Evolutionary conservation across 2,113 vertebrate genomes (phyloP).

Genomic region (Euleptes europaea): DNA sequence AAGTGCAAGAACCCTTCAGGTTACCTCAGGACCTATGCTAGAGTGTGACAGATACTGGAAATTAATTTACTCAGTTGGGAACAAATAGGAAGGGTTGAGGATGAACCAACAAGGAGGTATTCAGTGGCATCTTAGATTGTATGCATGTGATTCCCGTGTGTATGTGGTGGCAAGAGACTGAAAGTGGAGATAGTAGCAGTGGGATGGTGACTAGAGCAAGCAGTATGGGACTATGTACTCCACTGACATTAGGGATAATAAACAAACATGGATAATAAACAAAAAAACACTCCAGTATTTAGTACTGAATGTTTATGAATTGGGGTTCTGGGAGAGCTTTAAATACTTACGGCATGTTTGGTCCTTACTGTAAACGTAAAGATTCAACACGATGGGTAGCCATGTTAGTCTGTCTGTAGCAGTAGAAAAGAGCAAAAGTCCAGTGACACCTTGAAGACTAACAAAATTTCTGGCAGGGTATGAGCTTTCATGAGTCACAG

Average conservation of each 20-base stretch:
- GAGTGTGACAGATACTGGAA: neutral
- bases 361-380: neutral
- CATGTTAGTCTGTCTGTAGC: no score
- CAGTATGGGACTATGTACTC: neutral
- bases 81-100: neutral
- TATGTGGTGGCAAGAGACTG: neutral
- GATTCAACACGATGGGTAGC: no score
- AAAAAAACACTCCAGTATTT: neutral
- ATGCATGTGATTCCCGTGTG: neutral
- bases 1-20: neutral
- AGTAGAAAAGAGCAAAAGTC: no score
- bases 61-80: neutral
- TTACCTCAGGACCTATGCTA: neutral
- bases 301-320: neutral
- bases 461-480: no score
- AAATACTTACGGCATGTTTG: neutral
- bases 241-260: neutral
- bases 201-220: neutral
- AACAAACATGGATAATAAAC: neutral
- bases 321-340: neutral
- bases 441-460: no score
- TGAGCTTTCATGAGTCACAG: no score
- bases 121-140: neutral
- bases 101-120: neutral
- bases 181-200: neutral